Evolutionary conservation across 2,888 invertebrate species (phyloP), one percentile per base, ranked within the genome.

Genomic region (Philhelius pedissequus): DNA sequence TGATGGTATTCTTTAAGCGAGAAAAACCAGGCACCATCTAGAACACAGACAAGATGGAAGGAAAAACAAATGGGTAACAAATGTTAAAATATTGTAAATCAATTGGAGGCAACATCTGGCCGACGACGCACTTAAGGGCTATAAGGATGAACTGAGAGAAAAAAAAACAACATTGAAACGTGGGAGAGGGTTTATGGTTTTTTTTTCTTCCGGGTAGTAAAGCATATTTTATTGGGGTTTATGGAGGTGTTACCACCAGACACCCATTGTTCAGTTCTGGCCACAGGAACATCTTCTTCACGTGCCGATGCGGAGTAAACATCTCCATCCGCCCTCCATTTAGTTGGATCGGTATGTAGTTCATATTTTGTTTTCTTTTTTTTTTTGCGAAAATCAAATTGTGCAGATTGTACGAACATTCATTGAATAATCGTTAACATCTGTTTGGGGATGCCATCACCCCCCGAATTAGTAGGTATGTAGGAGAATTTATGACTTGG

Each of bases 151-250:
- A 60, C 22, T 27, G 15, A 15, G 15, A 15, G 56, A n/a, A 11
- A 30, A 27, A 32, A 64, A 52, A 15, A 7, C n/a, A n/a, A 48
- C 45, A 48, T 11, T 11, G 20, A 43, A 22, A n/a, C n/a, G n/a
- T 56, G 27, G 71, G 45, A 50, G 40, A 43, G 35, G 18, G 15
- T 69, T 25, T 18, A 45, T 68, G 22, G 18, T 40, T 60, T 54
- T 74, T 56, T 70, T 82, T 54, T 80, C 45, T 86, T 88, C 87
- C 87, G 87, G 86, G 87, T 87, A 89, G 90, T 89, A 91, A 90
- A 90, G 89, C 89, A 90, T 88, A 90, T 89, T 90, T 90, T 90
- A 91, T 90, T 90, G 90, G 90, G 90, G 88, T 90, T 89, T 89
- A 88, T 43, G 13, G 89, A 48, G 48, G 64, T 48, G 48, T 88